phyloP scores from a whole-genome alignment of 2,888 invertebrate genomes.

The Ormyrus labotus region DNA sequence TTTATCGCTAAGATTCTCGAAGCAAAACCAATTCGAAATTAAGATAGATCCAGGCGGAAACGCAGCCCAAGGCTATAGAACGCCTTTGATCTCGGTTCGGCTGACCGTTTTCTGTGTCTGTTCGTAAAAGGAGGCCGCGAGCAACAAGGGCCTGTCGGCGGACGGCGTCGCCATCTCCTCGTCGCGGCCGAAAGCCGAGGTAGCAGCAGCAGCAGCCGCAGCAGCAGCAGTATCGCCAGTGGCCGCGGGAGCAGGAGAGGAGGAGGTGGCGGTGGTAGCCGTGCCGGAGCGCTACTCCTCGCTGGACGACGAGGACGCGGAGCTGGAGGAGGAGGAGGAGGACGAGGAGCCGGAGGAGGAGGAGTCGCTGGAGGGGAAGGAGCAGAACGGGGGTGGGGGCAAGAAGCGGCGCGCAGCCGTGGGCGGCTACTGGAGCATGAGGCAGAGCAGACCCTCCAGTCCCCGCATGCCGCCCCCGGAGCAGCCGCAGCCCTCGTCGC shows the following conservation, averaged over 20 bases:
- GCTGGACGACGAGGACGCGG: constrained; percentile 59
- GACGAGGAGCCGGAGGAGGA: constrained; percentile 51
- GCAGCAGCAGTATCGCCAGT: constrained; percentile 50
- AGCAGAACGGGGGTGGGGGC: constrained; percentile 64
- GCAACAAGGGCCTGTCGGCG: constrained; percentile 63
- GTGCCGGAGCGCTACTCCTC: too few relatives aligned
- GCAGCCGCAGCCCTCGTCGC: constrained; percentile 77
- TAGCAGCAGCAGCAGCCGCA: constrained; percentile 59
- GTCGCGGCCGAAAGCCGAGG: constrained; percentile 43
- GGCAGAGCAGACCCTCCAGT: constrained; percentile 77
- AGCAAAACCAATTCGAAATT: too few relatives aligned
- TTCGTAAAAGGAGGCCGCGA: constrained; percentile 59
- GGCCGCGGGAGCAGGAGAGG: constrained; percentile 55
- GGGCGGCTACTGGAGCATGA: constrained; percentile 76
- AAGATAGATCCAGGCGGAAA: too few relatives aligned
- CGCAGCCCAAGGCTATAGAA: too few relatives aligned
- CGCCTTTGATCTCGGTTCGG: too few relatives aligned
- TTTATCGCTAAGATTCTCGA: too few relatives aligned
- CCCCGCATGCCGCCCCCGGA: constrained; percentile 78
- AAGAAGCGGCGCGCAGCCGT: constrained; percentile 69
- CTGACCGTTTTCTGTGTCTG: too few relatives aligned
- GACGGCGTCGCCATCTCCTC: constrained; percentile 60
- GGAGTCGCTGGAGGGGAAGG: constrained; percentile 55
- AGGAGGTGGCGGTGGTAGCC: constrained; percentile 60
- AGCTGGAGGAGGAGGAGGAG: constrained; percentile 58